phyloP scores from a whole-genome alignment of 2,888 invertebrate genomes.

The Sinopyrophorus schimmeli region DNA sequence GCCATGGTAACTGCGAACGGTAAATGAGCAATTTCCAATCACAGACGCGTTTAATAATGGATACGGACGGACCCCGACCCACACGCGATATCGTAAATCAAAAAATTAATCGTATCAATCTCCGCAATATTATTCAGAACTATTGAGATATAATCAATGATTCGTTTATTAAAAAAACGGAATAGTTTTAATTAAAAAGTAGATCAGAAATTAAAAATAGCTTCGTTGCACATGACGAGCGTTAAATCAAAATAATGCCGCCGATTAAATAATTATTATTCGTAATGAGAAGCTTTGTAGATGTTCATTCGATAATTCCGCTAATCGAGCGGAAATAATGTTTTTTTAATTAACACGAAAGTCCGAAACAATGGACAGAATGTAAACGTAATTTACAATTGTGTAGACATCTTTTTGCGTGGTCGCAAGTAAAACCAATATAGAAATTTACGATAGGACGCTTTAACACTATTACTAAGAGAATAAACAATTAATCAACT shows the following conservation, averaged over 20 bases:
- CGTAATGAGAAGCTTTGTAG: background rate
- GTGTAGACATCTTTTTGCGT: background rate
- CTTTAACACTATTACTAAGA: slow-evolving; percentile 1
- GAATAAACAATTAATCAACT: slow-evolving; percentile 1
- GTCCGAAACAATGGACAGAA: background rate
- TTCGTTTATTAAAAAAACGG: slow-evolving; percentile 2
- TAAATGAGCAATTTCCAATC: slow-evolving; percentile 12
- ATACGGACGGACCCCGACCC: slow-evolving; percentile 8
- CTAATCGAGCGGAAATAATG: slow-evolving; percentile 7
- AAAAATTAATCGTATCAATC: slow-evolving; percentile 15
- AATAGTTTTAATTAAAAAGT: too few species aligned
- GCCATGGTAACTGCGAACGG: slow-evolving; percentile 6
- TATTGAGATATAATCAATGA: background rate
- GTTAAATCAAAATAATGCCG: too few species aligned
- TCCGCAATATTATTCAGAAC: background rate
- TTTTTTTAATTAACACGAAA: background rate
- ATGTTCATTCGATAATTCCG: too few species aligned
- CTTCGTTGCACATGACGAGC: too few species aligned
- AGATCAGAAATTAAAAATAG: too few species aligned
- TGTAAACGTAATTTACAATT: slow-evolving; percentile 7
- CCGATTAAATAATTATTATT: too few species aligned
- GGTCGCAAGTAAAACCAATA: background rate
- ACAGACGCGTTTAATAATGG: slow-evolving; percentile 13
- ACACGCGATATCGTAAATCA: slow-evolving; percentile 6
- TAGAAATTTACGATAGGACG: background rate